Base-by-base conservation (phyloP, 2,888 invertebrate species). In the Drosophila pseudotalamancana region DNA sequence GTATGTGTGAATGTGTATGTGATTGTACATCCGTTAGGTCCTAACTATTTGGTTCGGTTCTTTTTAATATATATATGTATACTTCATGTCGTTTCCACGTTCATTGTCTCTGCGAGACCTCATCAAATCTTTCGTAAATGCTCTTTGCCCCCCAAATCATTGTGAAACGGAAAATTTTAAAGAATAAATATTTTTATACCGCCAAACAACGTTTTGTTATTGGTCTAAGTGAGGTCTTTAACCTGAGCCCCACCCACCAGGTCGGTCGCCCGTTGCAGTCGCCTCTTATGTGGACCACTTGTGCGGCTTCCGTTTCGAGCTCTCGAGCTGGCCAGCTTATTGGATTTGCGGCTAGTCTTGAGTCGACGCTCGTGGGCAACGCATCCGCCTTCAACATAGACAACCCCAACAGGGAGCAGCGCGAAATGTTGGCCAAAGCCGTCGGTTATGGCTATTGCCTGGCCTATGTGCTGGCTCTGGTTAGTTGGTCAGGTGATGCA, bases 331-430 rank as follows among this genome's bases (percentile, higher is more conserved):
- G 60, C 49, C 66, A 68, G 62, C 75, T 88, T 89, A 89, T 89
- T 89, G 79, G 80, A 89, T 89, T 89, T 87, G 70, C 42, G 59
- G 19, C 27, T 65, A 89, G 89, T 89, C 83, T 77, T 76, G 72
- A 61, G 65, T 59, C 76, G 63, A 65, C 86, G 72, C 62, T 76
- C 60, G 71, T 65, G 69, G 56, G 67, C 64, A 67, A 73, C 86
- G 70, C 80, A 87, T 63, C 57, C 34, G 54, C 29, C 57, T 46
- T n/a, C 21, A 43, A 29, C n/a, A 63, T 70, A 49, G 46, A 43
- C 32, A 40, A 8, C 8, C 16, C 37, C 29, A 34, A 43, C 11
- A 6, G 39, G 37, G 45, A 50, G 37, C 56, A 50, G 27, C 57
- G 43, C 50, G 59, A 43, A 8, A 81, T 83, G 81, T 40, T 78